Evolutionary conservation across 2,113 vertebrate genomes (phyloP), one percentile per base, ranked within the genome.

Genomic region (Anguilla rostrata): DNA sequence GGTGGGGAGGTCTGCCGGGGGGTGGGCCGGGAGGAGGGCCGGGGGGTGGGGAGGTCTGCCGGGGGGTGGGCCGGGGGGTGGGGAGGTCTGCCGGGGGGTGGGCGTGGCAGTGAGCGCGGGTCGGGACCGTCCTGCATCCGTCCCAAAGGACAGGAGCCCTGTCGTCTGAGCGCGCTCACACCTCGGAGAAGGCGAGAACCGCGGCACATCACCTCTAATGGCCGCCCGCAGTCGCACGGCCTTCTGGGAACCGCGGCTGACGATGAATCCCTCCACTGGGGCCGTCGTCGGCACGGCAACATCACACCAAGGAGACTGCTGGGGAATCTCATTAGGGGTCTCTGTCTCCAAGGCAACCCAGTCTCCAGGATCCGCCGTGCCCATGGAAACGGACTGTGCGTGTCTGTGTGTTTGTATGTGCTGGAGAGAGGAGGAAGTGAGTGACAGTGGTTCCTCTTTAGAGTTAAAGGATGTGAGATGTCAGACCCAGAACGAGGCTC

Each of bases 301-400:
- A 89, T 85, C 88, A 91, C 92, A 91, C 71, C n/a, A 34, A 75
- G 71, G 71, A 75, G 88, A 90, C 92, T 94, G 90, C 92, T 92
- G 92, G 91, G 92, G 87, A 90, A 91, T 93, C 90, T 94, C 94
- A 95, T 94, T 94, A 93, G 87, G 39, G 90, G 89, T 85, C 88
- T 86, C 29, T 78, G 92, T 96, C 56, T 29, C 93, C 91, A 94
- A 94, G 90, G 92, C 89, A 93, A 95, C 93, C 90, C 88, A 86
- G 90, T 93, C 88, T 93, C 90, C 83, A 82, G 84, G 85, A 88
- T 88, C 89, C 49, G 83, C 87, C 88, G 92, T 94, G 92, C 81
- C 92, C 93, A 93, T 92, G 91, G 92, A 89, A 93, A 95, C 91
- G 91, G 90, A 84, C 84, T 85, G 84, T 90, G 86, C 91, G 86